Evolutionary conservation across 1,140 invertebrate species (phyloP).

Genomic region (Brachionus sp.): DNA sequence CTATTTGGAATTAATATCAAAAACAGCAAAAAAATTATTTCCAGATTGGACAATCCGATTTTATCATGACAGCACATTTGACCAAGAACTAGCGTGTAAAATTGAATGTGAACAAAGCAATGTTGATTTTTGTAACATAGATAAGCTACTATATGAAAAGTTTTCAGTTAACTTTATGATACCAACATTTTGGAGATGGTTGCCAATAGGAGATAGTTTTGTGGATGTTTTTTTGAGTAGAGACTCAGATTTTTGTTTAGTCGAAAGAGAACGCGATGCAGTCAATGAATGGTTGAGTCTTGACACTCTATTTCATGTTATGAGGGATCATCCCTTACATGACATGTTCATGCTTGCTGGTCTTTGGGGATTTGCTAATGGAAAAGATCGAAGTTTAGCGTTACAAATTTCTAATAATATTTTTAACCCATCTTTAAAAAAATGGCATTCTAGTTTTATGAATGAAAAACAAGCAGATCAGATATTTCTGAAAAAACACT

Average conservation of each 20-base stretch:
- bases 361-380: background rate
- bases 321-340: constrained; percentile 10
- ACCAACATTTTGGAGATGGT: constrained; percentile 39
- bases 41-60: constrained; percentile 32
- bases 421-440: background rate
- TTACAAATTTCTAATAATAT: background rate
- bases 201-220: constrained; percentile 26
- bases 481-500: constrained; percentile 19
- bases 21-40: background rate
- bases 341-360: constrained; percentile 23
- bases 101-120: background rate
- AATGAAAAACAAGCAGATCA: constrained; percentile 39
- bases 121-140: constrained; percentile 38
- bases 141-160: background rate
- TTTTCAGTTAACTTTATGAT: background rate
- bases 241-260: constrained; percentile 30
- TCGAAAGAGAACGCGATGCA: constrained; percentile 1
- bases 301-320: background rate
- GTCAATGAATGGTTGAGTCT: background rate
- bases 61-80: constrained; percentile 18
- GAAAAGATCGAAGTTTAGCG: background rate
- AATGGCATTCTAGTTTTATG: background rate
- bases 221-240: constrained; percentile 1
- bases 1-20: background rate
- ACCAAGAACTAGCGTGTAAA: background rate